Conservation (phyloP, 2,888 invertebrate genomes). For the Sphecodes monilicornis region DNA sequence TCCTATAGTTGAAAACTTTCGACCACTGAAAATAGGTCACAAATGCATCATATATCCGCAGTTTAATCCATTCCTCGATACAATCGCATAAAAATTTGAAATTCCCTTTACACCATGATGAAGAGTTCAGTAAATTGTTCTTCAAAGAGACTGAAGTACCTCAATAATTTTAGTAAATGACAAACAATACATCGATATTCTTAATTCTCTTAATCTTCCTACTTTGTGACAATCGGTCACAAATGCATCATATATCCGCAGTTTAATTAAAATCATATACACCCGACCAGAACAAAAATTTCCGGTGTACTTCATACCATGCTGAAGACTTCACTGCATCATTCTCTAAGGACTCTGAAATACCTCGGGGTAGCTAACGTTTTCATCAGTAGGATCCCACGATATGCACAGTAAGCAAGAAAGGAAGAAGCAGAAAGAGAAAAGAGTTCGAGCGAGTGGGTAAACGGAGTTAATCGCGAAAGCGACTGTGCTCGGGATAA, state of each 20-base stretch:
- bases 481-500: constrained; percentile 17
- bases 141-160: too few relatives aligned
- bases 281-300: background rate
- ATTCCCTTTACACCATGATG: too few relatives aligned
- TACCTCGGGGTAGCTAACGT: background rate
- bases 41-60: too few relatives aligned
- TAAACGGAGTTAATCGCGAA: constrained; percentile 36
- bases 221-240: too few relatives aligned
- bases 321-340: background rate
- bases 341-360: background rate
- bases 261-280: background rate
- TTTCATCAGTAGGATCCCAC: background rate
- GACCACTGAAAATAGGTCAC: too few relatives aligned
- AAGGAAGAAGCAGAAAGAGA: background rate
- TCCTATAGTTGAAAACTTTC: too few relatives aligned
- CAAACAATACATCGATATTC: too few relatives aligned
- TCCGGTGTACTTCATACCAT: background rate
- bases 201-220: too few relatives aligned
- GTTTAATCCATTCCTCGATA: too few relatives aligned
- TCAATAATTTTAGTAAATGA: too few relatives aligned
- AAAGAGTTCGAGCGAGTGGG: background rate
- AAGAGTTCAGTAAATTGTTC: too few relatives aligned
- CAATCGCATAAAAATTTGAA: too few relatives aligned
- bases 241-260: background rate
- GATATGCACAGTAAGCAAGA: background rate